Conservation (phyloP, 2,113 vertebrate genomes). For the Narcine bancroftii region DNA sequence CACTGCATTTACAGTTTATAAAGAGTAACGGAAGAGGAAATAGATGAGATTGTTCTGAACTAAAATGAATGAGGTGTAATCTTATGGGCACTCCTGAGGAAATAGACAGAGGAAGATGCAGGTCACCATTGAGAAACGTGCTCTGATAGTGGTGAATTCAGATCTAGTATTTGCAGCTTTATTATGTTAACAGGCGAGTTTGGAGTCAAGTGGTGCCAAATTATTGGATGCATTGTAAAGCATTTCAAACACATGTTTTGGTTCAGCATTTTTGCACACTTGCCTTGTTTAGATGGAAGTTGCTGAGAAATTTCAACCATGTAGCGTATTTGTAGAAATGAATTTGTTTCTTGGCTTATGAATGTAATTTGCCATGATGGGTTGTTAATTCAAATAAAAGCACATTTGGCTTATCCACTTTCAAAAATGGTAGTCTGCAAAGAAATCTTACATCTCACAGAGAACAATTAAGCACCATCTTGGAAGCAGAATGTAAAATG, state of each 20-base stretch:
- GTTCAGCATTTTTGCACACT: not conserved
- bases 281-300: not conserved
- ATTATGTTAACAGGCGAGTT: not conserved
- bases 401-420: not conserved
- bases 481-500: not conserved
- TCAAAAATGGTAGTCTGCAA: not conserved
- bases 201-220: not conserved
- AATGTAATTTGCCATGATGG: no score
- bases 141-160: not conserved
- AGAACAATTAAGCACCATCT: not conserved
- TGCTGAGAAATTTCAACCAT: not conserved
- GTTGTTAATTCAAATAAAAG: not conserved
- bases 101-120: not conserved
- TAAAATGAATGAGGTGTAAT: conserved; percentile 5
- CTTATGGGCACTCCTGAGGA: not conserved
- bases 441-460: not conserved
- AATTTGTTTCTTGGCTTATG: not conserved
- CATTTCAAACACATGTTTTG: not conserved
- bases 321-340: not conserved
- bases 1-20: not conserved
- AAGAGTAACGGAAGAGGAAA: not conserved
- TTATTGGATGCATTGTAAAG: not conserved
- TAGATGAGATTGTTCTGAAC: not conserved
- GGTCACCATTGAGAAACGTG: not conserved
- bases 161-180: not conserved